Evolutionary conservation across 2,888 invertebrate species (phyloP), one percentile per base, ranked within the genome.

Genomic region (Uloborus plumipes): DNA sequence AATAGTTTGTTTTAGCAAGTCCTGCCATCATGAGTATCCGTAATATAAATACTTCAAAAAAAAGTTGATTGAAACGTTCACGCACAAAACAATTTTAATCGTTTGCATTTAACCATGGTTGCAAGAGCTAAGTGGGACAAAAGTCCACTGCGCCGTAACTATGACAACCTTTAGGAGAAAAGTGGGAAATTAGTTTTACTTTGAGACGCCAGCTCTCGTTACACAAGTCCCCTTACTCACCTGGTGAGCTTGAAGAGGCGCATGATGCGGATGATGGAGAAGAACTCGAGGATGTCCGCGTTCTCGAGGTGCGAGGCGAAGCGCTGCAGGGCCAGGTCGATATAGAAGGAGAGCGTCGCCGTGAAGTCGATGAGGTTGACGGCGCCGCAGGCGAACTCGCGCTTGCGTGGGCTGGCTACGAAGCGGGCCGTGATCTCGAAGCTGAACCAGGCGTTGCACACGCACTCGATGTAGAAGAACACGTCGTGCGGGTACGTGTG

Each of bases 401-500:
- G 92, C 87, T 94, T 91, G 88, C 93, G 89, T 94, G 31, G 97
- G 96, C 95, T 94, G 89, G 97, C 97, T 89, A 96, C 92, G 88
- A 95, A 93, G 86, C 97, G 92, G 82, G 96, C 93, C 74, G 94
- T 91, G 84, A 98, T 92, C 89, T 98, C 98, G 87, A 98, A 93
- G 3, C 96, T 96, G 90, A 98, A 98, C 97, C 97, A 98, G 53
- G 95, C 94, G 88, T 98, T 98, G 91, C 97, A 97, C 73, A 96
- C 92, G 87, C 96, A 93, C 88, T 98, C 97, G 84, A 98, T 94
- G 88, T 95, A 96, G 90, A 96, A 95, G 90, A 98, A 97, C 53
- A 94, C 94, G 65, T 89, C 89, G 87, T 91, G 91, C 0, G 91
- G 90, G 88, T 88, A 89, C 88, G 90, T 79, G 85, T 85, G 86